Percentiles rank a stretch among this genome's conserved stretches.
Conservation (phyloP, 1,140 invertebrate genomes). For the Macrobrachium rosenbergii region DNA sequence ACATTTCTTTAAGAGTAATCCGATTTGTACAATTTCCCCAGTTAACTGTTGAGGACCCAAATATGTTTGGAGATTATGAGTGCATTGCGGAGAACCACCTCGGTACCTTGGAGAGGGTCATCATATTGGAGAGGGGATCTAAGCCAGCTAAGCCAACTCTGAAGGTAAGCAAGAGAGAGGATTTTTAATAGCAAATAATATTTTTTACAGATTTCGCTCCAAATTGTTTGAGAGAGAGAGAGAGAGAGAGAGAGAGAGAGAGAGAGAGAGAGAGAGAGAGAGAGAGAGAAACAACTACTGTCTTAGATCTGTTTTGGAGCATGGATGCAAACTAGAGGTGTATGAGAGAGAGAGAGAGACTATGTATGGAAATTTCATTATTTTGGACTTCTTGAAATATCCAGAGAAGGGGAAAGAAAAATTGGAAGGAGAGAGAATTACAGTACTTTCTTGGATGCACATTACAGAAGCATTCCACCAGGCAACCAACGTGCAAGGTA, state of each 20-base stretch:
- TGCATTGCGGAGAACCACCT: conserved; percentile 73
- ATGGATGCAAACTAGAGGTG: too few relatives aligned
- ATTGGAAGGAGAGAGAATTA: too few relatives aligned
- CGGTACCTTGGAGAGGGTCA: conserved; percentile 72
- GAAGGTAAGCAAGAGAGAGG: conserved; percentile 45
- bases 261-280: too few relatives aligned
- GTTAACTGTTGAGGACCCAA: conserved; percentile 71
- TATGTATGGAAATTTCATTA: too few relatives aligned
- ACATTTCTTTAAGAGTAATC: not conserved
- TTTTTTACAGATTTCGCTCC: not conserved
- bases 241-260: too few relatives aligned
- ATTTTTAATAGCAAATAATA: not conserved
- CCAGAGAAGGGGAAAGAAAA: too few relatives aligned
- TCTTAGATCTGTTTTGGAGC: not conserved
- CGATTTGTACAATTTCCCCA: conserved; percentile 53
- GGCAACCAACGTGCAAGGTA: too few relatives aligned
- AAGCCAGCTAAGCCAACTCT: conserved; percentile 71
- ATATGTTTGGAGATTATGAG: conserved; percentile 73
- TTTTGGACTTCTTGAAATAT: too few relatives aligned
- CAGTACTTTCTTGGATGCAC: too few relatives aligned
- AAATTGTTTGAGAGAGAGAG: too few relatives aligned
- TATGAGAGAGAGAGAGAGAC: too few relatives aligned
- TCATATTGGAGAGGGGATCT: conserved; percentile 72
- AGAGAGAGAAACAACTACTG: not conserved
- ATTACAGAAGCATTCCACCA: too few relatives aligned